These are phyloP conservation scores for Malacosoma neustria DNA, from an alignment of 2,888 invertebrate species.

Conservation along the genomic window DNA sequence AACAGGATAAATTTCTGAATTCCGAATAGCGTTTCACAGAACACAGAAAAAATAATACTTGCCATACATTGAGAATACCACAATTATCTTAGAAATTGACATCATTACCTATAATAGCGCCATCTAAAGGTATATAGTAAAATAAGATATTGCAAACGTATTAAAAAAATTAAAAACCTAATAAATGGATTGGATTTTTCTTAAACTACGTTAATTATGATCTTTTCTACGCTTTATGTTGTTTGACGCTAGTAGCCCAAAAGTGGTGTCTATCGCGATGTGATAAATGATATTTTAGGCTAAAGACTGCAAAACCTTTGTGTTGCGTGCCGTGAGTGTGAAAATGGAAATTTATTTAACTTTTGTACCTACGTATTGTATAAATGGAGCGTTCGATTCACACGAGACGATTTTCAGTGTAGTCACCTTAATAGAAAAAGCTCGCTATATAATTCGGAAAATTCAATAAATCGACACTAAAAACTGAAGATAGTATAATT, in stretches of 20 bases:
- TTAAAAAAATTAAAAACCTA: not conserved
- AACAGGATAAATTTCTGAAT: too few species aligned
- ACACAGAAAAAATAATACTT: too few species aligned
- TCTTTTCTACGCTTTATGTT: slow-evolving; percentile 2
- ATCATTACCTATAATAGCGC: not conserved
- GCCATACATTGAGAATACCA: too few species aligned
- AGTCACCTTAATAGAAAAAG: not conserved
- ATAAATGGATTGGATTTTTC: not conserved
- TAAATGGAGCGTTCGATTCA: slow-evolving; percentile 24
- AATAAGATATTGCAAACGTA: too few species aligned
- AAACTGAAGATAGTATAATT: too few species aligned
- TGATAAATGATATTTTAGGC: slow-evolving; percentile 65
- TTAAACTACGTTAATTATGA: not conserved
- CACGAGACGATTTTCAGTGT: slow-evolving; percentile 10
- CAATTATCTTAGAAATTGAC: not conserved
- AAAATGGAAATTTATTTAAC: slow-evolving; percentile 44
- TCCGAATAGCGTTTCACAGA: too few species aligned
- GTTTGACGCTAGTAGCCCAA: slow-evolving; percentile 26
- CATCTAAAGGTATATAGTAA: not conserved
- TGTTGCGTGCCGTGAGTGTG: slow-evolving; percentile 60
- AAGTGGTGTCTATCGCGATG: slow-evolving; percentile 51
- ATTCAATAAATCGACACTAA: not conserved
- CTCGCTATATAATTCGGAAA: not conserved
- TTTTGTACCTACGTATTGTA: slow-evolving; percentile 47
- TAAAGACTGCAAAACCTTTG: slow-evolving; percentile 61